Conservation (phyloP, 2,888 invertebrate species). For the Drosophila affinis region DNA sequence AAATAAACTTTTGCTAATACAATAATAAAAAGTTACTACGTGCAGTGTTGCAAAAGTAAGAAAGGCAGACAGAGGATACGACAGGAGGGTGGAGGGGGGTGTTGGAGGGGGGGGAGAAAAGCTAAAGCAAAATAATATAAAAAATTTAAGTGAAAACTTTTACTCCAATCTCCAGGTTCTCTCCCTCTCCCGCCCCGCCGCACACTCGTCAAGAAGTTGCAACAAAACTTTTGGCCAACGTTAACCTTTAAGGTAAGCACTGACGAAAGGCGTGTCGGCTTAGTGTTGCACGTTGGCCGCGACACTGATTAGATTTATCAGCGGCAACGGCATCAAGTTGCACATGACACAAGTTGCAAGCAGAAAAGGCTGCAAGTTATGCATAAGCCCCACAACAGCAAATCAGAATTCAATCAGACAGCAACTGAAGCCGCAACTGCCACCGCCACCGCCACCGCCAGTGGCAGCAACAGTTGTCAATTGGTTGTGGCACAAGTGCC, state of each 20-base stretch:
- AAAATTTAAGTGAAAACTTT: slow-evolving; percentile 69
- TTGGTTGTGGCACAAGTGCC: slow-evolving; percentile 32
- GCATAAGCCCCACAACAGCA: slow-evolving; percentile 59
- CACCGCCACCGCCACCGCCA: background rate
- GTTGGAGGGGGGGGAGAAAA: background rate
- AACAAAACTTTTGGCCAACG: slow-evolving; percentile 59
- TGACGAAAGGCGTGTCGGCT: slow-evolving; percentile 34
- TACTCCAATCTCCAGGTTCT: slow-evolving; percentile 11
- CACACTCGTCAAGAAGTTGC: slow-evolving; percentile 55
- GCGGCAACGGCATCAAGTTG: slow-evolving; percentile 57
- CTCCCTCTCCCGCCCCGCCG: background rate
- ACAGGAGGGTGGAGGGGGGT: background rate
- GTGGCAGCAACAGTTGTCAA: slow-evolving; percentile 72
- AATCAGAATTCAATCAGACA: slow-evolving; percentile 75
- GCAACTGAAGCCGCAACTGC: slow-evolving; percentile 19
- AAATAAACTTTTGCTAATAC: slow-evolving; percentile 72
- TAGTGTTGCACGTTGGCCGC: slow-evolving; percentile 62
- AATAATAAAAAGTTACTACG: slow-evolving; percentile 75
- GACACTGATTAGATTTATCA: slow-evolving; percentile 79
- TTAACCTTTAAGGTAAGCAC: slow-evolving; percentile 62
- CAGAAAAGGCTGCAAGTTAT: slow-evolving; percentile 45
- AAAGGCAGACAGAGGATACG: background rate
- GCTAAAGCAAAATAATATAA: slow-evolving; percentile 42
- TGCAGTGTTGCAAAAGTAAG: slow-evolving; percentile 57
- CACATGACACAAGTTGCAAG: slow-evolving; percentile 57